Evolutionary conservation across 2,797 vertebrate genomes (phyloP).

Genomic region (Gallinago solitaria): DNA sequence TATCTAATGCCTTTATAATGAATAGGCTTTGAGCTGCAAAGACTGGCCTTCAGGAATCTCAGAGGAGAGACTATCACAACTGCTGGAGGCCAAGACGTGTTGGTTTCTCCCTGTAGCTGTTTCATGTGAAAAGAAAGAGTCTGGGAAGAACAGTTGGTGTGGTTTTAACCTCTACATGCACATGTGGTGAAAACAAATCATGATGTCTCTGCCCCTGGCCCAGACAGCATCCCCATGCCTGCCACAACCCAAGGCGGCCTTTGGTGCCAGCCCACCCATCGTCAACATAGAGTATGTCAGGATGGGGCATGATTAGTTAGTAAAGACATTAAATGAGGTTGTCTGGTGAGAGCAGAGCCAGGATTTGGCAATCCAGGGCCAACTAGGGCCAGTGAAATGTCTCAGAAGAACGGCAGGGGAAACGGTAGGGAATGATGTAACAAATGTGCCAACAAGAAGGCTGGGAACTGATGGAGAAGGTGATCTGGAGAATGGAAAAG

Average conservation of each 20-base stretch:
- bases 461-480: background rate
- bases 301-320: background rate
- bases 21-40: background rate
- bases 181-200: background rate
- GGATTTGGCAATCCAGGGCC: background rate
- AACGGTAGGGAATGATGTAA: background rate
- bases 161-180: background rate
- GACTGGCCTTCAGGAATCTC: background rate
- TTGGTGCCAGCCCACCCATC: background rate
- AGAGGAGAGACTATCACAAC: fast-evolving
- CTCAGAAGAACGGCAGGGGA: background rate
- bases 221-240: fast-evolving
- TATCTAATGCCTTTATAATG: background rate
- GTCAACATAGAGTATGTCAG: background rate
- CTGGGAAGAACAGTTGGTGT: background rate
- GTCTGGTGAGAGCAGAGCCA: background rate
- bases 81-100: background rate
- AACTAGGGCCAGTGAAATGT: background rate
- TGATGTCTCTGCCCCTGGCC: background rate
- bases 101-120: background rate
- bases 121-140: background rate
- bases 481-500: background rate
- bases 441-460: background rate
- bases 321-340: background rate
- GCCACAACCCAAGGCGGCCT: background rate